A percentile compares a stretch with the other conserved stretches of the same genome.
Conservation (phyloP, 37 sponge, comb jelly and placozoan genomes). For the Eunapius fragilis region DNA sequence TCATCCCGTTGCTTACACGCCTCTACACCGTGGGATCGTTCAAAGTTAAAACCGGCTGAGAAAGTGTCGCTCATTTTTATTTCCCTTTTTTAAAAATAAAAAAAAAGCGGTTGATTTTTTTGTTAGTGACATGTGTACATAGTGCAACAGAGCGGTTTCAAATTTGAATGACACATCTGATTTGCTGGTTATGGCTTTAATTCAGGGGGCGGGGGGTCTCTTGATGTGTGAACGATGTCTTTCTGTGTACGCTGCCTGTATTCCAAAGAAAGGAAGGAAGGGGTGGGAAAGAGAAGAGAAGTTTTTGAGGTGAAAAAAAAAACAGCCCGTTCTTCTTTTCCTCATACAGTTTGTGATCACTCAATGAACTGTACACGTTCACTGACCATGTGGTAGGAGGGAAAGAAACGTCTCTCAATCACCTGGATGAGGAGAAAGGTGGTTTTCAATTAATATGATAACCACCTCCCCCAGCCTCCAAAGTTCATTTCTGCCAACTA, state of each 20-base stretch:
- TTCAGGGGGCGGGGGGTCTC: not conserved
- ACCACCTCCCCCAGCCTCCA: not conserved
- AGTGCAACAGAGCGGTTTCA: too few species aligned
- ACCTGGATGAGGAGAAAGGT: not conserved
- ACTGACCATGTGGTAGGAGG: slow-evolving; percentile 12
- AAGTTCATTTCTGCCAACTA: too few species aligned
- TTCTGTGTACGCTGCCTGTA: not conserved
- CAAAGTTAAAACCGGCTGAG: slow-evolving; percentile 1
- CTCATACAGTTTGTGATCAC: not conserved
- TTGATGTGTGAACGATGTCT: not conserved
- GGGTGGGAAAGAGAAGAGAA: not conserved
- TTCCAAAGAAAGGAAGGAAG: not conserved
- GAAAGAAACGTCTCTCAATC: slow-evolving; percentile 14
- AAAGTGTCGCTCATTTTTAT: slow-evolving; percentile 24
- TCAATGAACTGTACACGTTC: not conserved
- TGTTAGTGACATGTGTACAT: too few species aligned
- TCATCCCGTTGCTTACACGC: slow-evolving; percentile 22
- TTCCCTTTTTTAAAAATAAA: not conserved
- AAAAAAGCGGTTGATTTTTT: too few species aligned
- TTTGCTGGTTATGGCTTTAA: not conserved
- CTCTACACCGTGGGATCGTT: slow-evolving; percentile 13
- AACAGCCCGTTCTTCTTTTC: not conserved
- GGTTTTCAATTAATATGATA: too few species aligned
- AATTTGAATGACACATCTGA: too few species aligned
- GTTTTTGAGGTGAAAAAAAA: not conserved